Conservation (phyloP, 2,888 invertebrate genomes). For the Chironomus riparius region DNA sequence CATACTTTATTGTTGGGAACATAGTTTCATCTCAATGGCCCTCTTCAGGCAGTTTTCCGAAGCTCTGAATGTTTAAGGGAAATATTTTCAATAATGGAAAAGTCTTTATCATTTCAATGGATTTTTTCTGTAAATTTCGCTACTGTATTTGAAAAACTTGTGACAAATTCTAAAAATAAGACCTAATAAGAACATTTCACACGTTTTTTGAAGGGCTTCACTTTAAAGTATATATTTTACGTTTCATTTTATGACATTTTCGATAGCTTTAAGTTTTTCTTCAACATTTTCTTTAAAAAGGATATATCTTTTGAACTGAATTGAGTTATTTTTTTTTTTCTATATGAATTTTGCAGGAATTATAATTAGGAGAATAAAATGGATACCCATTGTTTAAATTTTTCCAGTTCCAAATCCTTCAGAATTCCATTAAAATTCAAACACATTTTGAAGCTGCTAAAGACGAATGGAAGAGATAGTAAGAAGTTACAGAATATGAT, state of each 20-base stretch:
- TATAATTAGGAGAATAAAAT: too few species aligned
- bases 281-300: not conserved
- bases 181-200: constrained; percentile 24
- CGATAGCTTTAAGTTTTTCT: constrained; percentile 13
- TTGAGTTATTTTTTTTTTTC: too few species aligned
- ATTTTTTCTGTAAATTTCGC: not conserved
- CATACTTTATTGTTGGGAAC: constrained; percentile 1
- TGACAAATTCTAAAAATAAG: not conserved
- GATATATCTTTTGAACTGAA: not conserved
- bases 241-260: constrained; percentile 10
- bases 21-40: constrained; percentile 17
- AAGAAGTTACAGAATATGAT: too few species aligned
- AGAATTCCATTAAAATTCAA: too few species aligned
- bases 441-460: too few species aligned
- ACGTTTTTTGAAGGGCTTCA: constrained; percentile 24
- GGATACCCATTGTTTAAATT: too few species aligned
- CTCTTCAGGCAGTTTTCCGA: constrained; percentile 8
- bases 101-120: not conserved
- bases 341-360: too few species aligned
- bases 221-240: constrained; percentile 25
- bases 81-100: not conserved
- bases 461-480: too few species aligned
- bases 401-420: too few species aligned
- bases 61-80: not conserved
- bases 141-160: not conserved